Percentiles rank a stretch among this genome's conserved stretches.
Conservation (phyloP, 2,113 vertebrate genomes). For the Nestor notabilis region DNA sequence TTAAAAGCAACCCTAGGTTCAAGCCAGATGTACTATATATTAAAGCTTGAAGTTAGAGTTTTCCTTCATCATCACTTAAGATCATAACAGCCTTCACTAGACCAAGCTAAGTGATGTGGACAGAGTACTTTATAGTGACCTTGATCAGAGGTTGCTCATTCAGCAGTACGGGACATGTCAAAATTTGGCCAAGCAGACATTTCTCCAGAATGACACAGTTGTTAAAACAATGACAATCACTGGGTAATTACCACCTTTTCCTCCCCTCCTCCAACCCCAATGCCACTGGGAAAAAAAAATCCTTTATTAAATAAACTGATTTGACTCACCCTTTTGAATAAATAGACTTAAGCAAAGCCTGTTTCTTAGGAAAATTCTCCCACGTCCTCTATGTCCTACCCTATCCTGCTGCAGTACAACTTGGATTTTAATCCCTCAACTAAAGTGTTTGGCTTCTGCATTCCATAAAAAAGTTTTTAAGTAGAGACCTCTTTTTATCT, state of each 20-base stretch:
- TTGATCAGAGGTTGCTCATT: not conserved
- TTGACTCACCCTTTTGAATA: constrained; percentile 11
- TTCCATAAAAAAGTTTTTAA: constrained; percentile 23
- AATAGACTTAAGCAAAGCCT: constrained; percentile 1
- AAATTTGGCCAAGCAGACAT: not conserved
- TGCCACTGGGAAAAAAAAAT: not conserved
- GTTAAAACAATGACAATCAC: not conserved
- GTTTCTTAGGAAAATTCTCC: not conserved
- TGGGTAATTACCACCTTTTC: not conserved
- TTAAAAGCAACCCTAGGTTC: not conserved
- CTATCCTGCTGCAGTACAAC: constrained; percentile 6
- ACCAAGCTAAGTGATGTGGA: not conserved
- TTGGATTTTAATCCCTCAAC: constrained; percentile 41
- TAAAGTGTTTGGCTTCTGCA: not conserved
- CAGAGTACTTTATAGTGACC: not conserved
- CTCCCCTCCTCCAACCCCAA: not conserved
- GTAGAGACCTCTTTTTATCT: constrained; percentile 37
- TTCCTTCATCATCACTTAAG: not conserved
- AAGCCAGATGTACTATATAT: not conserved
- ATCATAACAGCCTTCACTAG: not conserved
- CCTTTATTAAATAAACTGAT: not conserved
- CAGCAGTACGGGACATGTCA: not conserved
- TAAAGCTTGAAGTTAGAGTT: not conserved
- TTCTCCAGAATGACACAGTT: not conserved
- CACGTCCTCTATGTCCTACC: not conserved